Conservation (phyloP, 2,888 invertebrate species). For the Petrolisthes manimaculis region DNA sequence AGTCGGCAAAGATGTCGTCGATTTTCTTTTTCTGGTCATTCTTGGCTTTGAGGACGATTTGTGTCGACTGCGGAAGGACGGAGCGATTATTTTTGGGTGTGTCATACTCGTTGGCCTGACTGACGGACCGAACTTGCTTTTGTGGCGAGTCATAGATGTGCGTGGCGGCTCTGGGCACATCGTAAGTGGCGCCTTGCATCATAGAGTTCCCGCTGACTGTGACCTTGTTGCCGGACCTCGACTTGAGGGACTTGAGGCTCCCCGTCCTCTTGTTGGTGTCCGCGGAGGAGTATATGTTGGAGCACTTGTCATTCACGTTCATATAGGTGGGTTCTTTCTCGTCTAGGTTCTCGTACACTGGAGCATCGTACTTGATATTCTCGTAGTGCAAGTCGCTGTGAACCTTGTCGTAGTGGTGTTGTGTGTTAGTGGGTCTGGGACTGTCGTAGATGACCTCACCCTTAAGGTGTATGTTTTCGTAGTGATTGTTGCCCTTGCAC, state of each 20-base stretch:
- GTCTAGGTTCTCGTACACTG: slow-evolving; percentile 65
- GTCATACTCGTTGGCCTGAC: slow-evolving; percentile 57
- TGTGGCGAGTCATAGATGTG: slow-evolving; percentile 66
- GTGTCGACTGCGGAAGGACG: slow-evolving; percentile 54
- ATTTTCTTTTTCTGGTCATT: slow-evolving; percentile 60
- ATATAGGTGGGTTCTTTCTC: slow-evolving; percentile 64
- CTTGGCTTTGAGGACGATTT: slow-evolving; percentile 58
- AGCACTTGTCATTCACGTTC: slow-evolving; percentile 48
- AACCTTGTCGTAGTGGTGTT: slow-evolving; percentile 51
- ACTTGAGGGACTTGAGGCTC: slow-evolving; percentile 32
- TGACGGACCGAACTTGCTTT: slow-evolving; percentile 59
- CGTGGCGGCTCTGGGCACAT: slow-evolving; percentile 65
- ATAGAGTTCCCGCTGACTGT: slow-evolving; percentile 51
- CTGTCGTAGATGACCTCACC: slow-evolving; percentile 66
- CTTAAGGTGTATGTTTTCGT: slow-evolving; percentile 61
- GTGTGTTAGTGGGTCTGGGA: slow-evolving; percentile 51
- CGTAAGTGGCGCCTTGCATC: slow-evolving; percentile 56
- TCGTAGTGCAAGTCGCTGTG: slow-evolving; percentile 58
- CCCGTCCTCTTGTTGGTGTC: slow-evolving; percentile 25
- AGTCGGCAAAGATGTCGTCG: slow-evolving; percentile 64
- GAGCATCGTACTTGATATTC: slow-evolving; percentile 57
- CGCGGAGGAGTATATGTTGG: slow-evolving; percentile 49
- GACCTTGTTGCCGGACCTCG: slow-evolving; percentile 36
- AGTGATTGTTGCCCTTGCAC: slow-evolving; percentile 46
- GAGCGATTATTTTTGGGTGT: slow-evolving; percentile 64